These are phyloP conservation scores for Apodemus agrarius DNA, from an alignment of 2,797 vertebrate species.

Conservation along the genomic window DNA sequence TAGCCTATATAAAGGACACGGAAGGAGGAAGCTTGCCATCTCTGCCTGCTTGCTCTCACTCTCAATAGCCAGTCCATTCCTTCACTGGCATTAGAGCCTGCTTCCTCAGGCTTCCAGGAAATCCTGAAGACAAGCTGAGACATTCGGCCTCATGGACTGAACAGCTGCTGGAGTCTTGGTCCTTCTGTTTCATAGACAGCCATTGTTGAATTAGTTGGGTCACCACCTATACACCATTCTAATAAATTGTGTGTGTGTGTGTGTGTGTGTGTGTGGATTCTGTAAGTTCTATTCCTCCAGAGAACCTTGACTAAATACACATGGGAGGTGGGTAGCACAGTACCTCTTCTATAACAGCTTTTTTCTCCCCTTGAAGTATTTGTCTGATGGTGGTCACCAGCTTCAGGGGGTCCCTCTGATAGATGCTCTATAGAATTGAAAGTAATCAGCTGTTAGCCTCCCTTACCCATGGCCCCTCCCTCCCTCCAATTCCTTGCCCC, in stretches of 20 bases:
- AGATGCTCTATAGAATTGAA: conserved; percentile 86
- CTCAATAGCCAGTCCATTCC: not conserved
- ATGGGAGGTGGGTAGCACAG: not conserved
- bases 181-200: no score
- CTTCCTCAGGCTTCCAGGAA: not conserved
- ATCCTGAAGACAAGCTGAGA: not conserved
- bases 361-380: conserved; percentile 92
- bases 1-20: no score
- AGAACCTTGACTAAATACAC: not conserved
- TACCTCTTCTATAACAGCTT: conserved; percentile 89
- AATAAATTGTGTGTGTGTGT: not conserved
- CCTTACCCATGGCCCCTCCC: not conserved
- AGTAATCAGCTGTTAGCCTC: not conserved
- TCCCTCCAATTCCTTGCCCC: not conserved
- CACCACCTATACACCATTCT: not conserved
- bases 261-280: not conserved
- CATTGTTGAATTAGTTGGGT: not conserved
- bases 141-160: not conserved
- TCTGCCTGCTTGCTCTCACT: not conserved
- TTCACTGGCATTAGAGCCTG: not conserved
- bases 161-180: not conserved
- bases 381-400: conserved; percentile 90
- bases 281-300: not conserved
- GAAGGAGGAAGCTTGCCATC: not conserved
- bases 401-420: conserved; percentile 89